A percentile compares a stretch with the other conserved stretches of the same genome.
These are phyloP conservation scores for Halesus radiatus DNA, from an alignment of 1,140 invertebrate genomes.

Conservation along the genomic window DNA sequence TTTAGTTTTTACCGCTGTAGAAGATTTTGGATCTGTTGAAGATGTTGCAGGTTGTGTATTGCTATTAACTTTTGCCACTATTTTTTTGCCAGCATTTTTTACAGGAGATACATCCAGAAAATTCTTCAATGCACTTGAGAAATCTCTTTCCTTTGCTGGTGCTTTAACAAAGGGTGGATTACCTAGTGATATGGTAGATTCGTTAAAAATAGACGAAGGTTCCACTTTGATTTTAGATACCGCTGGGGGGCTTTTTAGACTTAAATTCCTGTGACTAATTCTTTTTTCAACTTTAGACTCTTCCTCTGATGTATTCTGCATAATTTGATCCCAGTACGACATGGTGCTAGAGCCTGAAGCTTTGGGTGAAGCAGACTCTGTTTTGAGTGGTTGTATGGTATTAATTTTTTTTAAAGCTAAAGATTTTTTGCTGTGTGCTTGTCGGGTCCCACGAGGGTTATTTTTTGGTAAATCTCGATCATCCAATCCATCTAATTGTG, in stretches of 20 bases:
- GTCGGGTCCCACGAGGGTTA: neutral
- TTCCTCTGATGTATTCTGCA: slow-evolving; percentile 37
- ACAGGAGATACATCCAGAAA: too few relatives aligned
- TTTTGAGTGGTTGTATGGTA: neutral
- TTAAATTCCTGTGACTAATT: slow-evolving; percentile 48
- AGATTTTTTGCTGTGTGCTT: slow-evolving; percentile 42
- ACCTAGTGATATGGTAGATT: slow-evolving; percentile 22
- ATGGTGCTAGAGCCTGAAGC: neutral
- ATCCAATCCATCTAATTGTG: slow-evolving; percentile 72
- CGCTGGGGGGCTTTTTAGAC: slow-evolving; percentile 40
- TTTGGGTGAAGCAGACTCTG: neutral
- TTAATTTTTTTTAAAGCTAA: slow-evolving; percentile 17
- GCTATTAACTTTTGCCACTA: too few relatives aligned
- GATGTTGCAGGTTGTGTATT: neutral
- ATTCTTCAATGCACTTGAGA: too few relatives aligned
- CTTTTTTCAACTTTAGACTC: slow-evolving; percentile 49
- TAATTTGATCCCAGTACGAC: slow-evolving; percentile 55
- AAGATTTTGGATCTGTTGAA: neutral
- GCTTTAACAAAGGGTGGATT: slow-evolving; percentile 13
- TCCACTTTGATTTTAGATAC: slow-evolving; percentile 41
- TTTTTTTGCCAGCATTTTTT: too few relatives aligned
- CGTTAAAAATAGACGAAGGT: slow-evolving; percentile 34
- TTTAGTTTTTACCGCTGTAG: neutral
- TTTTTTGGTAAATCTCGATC: slow-evolving; percentile 59
- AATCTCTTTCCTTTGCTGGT: too few relatives aligned